phyloP scores from a whole-genome alignment of 2,888 invertebrate genomes.

The Drosophila histrio region DNA sequence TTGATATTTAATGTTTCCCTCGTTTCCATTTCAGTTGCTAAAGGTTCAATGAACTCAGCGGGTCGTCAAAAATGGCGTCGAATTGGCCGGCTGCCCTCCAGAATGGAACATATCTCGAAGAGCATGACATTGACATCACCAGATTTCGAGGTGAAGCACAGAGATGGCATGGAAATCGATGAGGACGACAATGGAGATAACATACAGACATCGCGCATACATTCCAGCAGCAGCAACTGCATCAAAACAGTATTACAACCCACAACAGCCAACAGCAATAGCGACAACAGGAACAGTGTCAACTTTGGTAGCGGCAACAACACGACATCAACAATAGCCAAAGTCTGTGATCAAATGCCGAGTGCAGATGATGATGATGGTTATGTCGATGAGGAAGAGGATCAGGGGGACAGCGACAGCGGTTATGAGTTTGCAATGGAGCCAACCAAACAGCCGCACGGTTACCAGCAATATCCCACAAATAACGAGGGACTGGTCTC shows the following conservation, averaged over 20 bases:
- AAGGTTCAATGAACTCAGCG: slow-evolving; percentile 56
- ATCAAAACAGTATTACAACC: slow-evolving; percentile 72
- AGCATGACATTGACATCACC: slow-evolving; percentile 26
- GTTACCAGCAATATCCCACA: slow-evolving; percentile 37
- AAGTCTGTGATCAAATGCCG: slow-evolving; percentile 40
- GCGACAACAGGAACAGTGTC: slow-evolving; percentile 27
- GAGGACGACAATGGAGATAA: slow-evolving; percentile 1
- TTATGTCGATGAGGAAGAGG: slow-evolving; percentile 31
- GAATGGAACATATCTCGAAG: slow-evolving; percentile 30
- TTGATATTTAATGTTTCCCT: neutral
- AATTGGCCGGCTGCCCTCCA: slow-evolving; percentile 13
- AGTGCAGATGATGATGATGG: slow-evolving; percentile 10
- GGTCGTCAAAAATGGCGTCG: slow-evolving; percentile 43
- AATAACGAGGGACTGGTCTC: slow-evolving; percentile 85
- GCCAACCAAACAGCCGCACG: slow-evolving; percentile 31
- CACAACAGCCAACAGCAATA: slow-evolving; percentile 42
- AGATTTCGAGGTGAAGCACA: slow-evolving; percentile 1
- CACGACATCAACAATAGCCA: slow-evolving; percentile 32
- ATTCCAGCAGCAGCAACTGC: slow-evolving; percentile 41
- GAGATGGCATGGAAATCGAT: slow-evolving; percentile 11
- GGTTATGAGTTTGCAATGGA: slow-evolving; percentile 50
- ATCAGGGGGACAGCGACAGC: slow-evolving; percentile 45
- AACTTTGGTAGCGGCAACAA: slow-evolving; percentile 20
- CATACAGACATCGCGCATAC: slow-evolving; percentile 24
- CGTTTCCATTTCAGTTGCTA: slow-evolving; percentile 59